phyloP scores from a whole-genome alignment of 2,888 invertebrate species.

The Chouioia cunea region DNA sequence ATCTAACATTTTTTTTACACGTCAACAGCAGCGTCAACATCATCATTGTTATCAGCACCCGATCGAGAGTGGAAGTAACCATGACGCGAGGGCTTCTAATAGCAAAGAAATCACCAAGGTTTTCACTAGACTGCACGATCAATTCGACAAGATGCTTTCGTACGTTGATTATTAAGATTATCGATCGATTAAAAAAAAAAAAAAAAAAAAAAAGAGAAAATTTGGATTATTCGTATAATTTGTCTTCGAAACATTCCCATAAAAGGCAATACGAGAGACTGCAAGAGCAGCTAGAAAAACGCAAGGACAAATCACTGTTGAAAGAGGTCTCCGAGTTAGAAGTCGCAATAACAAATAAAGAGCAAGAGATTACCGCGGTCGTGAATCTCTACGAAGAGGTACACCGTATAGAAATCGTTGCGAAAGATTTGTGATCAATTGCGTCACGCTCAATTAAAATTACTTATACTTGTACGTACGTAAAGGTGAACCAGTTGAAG shows the following conservation, averaged over 20 bases:
- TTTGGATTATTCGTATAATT: constrained; percentile 9
- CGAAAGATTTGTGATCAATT: not conserved
- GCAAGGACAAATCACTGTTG: constrained; percentile 51
- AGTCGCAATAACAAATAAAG: constrained; percentile 58
- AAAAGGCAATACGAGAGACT: constrained; percentile 60
- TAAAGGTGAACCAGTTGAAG: constrained; percentile 61
- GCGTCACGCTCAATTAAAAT: no score
- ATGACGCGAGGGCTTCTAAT: not conserved
- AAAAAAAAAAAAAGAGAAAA: no score
- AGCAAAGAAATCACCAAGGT: constrained; percentile 34
- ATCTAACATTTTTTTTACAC: not conserved
- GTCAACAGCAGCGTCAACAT: not conserved
- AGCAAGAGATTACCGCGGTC: constrained; percentile 63
- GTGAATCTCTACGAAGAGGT: constrained; percentile 63
- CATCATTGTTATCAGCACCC: not conserved
- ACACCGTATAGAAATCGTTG: constrained; percentile 11
- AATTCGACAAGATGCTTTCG: constrained; percentile 42
- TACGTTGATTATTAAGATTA: constrained; percentile 6
- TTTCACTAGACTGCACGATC: constrained; percentile 30
- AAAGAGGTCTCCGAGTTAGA: constrained; percentile 58
- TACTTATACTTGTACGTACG: not conserved
- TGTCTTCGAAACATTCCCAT: not conserved
- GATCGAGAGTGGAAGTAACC: not conserved
- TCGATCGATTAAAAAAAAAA: no score
- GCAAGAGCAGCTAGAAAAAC: constrained; percentile 52